Evolutionary conservation across 2,797 vertebrate genomes (phyloP).

Genomic region (Enteromius unitaeniatus): DNA sequence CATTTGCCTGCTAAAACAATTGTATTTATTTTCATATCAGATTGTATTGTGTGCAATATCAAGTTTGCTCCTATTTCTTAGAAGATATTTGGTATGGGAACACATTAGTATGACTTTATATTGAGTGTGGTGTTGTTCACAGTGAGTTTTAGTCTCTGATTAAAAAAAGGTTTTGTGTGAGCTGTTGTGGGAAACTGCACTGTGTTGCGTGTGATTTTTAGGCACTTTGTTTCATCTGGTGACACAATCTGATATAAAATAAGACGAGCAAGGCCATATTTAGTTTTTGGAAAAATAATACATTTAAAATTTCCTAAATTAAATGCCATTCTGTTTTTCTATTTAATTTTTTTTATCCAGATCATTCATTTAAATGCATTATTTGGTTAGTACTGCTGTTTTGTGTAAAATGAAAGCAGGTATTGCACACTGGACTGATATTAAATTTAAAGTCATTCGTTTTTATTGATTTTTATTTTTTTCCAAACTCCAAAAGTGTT

Average conservation of each 20-base stretch:
- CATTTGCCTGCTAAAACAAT: neutral
- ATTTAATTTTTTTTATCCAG: neutral
- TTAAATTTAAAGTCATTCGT: neutral
- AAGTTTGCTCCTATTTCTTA: constrained; percentile 30
- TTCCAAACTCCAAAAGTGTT: neutral
- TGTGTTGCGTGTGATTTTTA: constrained; percentile 18
- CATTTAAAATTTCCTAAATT: neutral
- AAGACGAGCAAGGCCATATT: neutral
- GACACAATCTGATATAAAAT: constrained; percentile 34
- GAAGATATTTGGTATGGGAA: neutral
- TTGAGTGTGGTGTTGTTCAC: neutral
- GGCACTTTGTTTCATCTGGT: constrained; percentile 11
- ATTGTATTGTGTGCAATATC: neutral
- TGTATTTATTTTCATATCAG: constrained; percentile 53
- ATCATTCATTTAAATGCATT: neutral
- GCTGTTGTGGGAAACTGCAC: constrained; percentile 18
- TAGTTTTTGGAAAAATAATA: neutral
- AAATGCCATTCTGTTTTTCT: neutral
- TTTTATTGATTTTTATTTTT: neutral
- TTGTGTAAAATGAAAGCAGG: neutral
- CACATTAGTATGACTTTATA: constrained; percentile 1
- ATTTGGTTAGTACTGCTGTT: neutral
- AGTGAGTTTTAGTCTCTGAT: neutral
- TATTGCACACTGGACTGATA: neutral
- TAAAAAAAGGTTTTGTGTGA: neutral